Base-by-base conservation (phyloP, 2,888 invertebrate genomes). In the Netelia melanura region DNA sequence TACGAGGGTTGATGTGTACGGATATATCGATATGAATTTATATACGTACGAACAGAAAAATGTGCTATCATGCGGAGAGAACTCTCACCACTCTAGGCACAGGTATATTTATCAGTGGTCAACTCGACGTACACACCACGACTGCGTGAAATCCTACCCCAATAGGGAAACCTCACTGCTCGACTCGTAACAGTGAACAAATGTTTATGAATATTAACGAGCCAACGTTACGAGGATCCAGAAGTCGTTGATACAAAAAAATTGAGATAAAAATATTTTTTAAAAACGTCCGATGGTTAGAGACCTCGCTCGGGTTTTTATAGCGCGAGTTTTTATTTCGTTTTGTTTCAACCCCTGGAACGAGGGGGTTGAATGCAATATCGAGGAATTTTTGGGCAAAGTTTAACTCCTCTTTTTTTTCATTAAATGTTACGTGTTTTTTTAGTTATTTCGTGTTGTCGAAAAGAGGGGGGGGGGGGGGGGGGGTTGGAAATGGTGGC, bases 191-290 rank as follows among this genome's bases (percentile, higher is more conserved):
- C n/a, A 14, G 52, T 9, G 62, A 23, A 54, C 38, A 78, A 70
- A 78, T 70, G 52, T 78, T 78, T 78, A 70, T 78, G 70, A 78
- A 78, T 78, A 78, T 70, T 70, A 78, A 78, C 68, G 64, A 65
- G 38, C 6, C 56, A 14, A 61, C 14, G 44, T 62, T 8, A 2
- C 21, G 25, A n/a, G 67, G n/a, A n/a, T 0, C 30, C 14, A 48
- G 48, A 14, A 48, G 48, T 48, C 48, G 14, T 14, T 14, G 61
- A 64, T 8, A 38, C n/a, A 64, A 38, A 64, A 25, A 9, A 62
- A 14, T 25, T 38, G 25, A 62, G 14, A 14, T 10, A 9, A 61
- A 17, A 10, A 17, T 61, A 21, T 17, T 61, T 61, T 61, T 61
- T 61, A 9, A 1, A 23, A 25, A 9, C 48, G 48, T 1, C 11